Evolutionary conservation across 2,113 vertebrate species (phyloP).

Genomic region (Chloroceryle aenea): DNA sequence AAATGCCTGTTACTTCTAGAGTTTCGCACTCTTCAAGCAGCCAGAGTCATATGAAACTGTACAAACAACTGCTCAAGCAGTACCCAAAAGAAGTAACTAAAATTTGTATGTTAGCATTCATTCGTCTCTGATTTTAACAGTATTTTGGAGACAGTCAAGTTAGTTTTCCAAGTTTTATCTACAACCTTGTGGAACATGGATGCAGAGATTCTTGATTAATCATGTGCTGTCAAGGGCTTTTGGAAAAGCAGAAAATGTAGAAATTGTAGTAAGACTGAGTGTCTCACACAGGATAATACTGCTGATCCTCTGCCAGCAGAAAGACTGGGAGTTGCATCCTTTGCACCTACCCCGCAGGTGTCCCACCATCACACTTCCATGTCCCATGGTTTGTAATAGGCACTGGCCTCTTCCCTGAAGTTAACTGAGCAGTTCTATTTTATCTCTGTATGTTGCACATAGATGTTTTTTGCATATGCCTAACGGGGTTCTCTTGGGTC

Average conservation of each 20-base stretch:
- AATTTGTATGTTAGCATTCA: background rate
- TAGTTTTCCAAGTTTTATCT: background rate
- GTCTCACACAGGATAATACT: background rate
- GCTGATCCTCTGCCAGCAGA: background rate
- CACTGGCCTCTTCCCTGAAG: background rate
- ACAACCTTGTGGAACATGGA: background rate
- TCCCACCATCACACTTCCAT: background rate
- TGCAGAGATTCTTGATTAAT: background rate
- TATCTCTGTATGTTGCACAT: background rate
- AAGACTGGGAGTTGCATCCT: background rate
- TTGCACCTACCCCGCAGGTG: background rate
- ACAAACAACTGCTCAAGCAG: background rate
- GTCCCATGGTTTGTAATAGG: background rate
- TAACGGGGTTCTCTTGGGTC: background rate
- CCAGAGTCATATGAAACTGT: background rate
- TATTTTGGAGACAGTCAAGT: background rate
- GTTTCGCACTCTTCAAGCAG: background rate
- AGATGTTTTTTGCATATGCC: background rate
- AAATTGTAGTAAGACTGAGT: background rate
- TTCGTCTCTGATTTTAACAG: background rate
- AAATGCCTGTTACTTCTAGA: background rate
- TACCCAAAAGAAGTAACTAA: background rate
- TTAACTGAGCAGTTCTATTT: background rate
- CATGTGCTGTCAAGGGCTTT: background rate
- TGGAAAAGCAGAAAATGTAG: background rate